Evolutionary conservation across 2,113 vertebrate species (phyloP).

Genomic region (Notarius quadriscutis): DNA sequence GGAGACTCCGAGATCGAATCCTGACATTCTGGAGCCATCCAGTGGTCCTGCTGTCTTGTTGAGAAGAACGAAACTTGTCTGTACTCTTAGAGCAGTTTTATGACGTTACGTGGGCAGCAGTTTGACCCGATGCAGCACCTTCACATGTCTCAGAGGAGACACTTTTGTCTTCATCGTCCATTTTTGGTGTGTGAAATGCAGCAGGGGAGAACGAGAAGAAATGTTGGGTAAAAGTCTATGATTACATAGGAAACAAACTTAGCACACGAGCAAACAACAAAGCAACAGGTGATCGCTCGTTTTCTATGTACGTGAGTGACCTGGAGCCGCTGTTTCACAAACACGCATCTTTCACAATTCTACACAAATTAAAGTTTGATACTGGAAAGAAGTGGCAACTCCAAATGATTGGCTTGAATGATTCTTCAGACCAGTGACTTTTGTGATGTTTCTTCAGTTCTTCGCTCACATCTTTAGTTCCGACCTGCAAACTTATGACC

Average conservation of each 20-base stretch:
- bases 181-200: too few species aligned
- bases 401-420: background rate
- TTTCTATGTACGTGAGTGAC: too few species aligned
- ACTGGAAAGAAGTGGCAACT: too few species aligned
- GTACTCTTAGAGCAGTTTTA: background rate
- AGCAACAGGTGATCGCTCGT: too few species aligned
- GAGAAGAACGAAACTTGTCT: background rate
- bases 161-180: background rate
- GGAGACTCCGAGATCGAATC: background rate
- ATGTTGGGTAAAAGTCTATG: background rate
- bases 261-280: too few species aligned
- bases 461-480: too few species aligned
- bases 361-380: too few species aligned
- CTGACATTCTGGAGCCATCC: background rate
- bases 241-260: background rate
- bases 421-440: background rate
- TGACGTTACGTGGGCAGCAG: too few species aligned
- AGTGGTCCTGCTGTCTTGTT: background rate
- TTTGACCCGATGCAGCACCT: too few species aligned
- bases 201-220: background rate
- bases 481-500: too few species aligned
- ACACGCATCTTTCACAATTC: too few species aligned
- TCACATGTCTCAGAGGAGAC: background rate
- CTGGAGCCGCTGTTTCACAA: too few species aligned
- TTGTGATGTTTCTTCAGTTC: background rate